Evolutionary conservation across 2,888 invertebrate genomes (phyloP).

Genomic region (Agrochola lota): DNA sequence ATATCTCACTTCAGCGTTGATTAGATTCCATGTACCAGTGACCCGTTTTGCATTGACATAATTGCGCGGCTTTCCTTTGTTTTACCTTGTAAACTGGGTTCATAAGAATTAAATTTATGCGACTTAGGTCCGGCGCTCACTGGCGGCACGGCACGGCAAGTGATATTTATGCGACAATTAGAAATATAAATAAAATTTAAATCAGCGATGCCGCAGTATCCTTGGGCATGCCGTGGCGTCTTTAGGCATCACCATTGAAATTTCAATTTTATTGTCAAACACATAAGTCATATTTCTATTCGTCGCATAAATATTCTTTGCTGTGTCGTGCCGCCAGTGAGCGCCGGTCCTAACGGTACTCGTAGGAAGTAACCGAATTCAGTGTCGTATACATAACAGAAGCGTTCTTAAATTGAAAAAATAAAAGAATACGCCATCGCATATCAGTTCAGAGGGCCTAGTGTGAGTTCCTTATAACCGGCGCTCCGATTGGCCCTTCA

Average conservation of each 20-base stretch:
- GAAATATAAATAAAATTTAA: too few relatives aligned
- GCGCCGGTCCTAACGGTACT: neutral
- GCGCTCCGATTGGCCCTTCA: too few relatives aligned
- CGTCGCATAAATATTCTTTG: too few relatives aligned
- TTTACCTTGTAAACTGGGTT: slow-evolving; percentile 38
- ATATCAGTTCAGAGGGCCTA: neutral
- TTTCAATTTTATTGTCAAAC: too few relatives aligned
- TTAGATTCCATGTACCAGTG: slow-evolving; percentile 41
- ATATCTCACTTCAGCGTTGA: slow-evolving; percentile 32
- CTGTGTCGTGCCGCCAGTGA: too few relatives aligned
- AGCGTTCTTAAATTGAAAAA: slow-evolving; percentile 1
- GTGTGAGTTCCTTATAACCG: too few relatives aligned
- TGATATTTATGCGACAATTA: too few relatives aligned
- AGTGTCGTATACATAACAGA: slow-evolving; percentile 28
- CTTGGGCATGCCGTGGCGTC: too few relatives aligned
- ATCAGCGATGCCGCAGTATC: too few relatives aligned
- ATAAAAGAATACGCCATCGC: neutral
- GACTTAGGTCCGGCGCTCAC: slow-evolving; percentile 12
- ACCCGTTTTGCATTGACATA: slow-evolving; percentile 41
- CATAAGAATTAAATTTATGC: slow-evolving; percentile 57
- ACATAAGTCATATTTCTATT: too few relatives aligned
- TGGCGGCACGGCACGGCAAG: too few relatives aligned
- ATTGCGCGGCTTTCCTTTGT: slow-evolving; percentile 46
- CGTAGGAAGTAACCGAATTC: slow-evolving; percentile 30
- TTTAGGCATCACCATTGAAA: too few relatives aligned